Evolutionary conservation across 2,113 vertebrate genomes (phyloP), one percentile per base, ranked within the genome.

Genomic region (Sporophila hypoxantha): DNA sequence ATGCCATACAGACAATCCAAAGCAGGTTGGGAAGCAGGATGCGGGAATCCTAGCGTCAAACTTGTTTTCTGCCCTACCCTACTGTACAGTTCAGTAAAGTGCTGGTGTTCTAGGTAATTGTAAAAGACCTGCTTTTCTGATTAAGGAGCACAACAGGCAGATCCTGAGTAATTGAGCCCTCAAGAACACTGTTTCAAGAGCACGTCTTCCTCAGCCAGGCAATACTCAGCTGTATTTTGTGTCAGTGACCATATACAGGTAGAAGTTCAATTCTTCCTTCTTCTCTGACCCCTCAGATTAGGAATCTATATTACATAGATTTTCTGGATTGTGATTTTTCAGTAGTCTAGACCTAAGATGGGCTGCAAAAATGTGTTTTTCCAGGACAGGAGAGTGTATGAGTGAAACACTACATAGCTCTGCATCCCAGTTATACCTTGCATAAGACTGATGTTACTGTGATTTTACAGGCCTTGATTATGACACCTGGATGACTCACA

Each of bases 401-500:
- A 59, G 37, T 85, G 66, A 82, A 64, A 79, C 17, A 26, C 17
- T 53, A n/a, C 32, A 42, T n/a, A 26, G 56, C n/a, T 91, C 70
- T 76, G 41, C 53, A 61, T 65, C 16, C 26, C 44, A 53, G 12
- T 61, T 68, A 41, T 2, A 84, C 10, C 49, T 66, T 85, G 32
- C 36, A 49, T 73, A 59, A 76, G 21, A 47, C n/a, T 36, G 59
- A 37, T 46, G 69, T 12, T 34, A 36, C 36, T 64, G 36, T 74
- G 30, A 21, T 60, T 22, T 75, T 92, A 80, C 64, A 88, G 52
- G 73, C 65, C 53, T 82, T 79, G 65, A 74, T 84, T 93, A 76
- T 66, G 82, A 90, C 88, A 87, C 80, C 70, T 75, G 47, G n/a
- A 47, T 91, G 89, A 91, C 36, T 81, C 66, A 87, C 37, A 92